Evolutionary conservation across 2,888 invertebrate species (phyloP).

Genomic region (Biston stratarius): DNA sequence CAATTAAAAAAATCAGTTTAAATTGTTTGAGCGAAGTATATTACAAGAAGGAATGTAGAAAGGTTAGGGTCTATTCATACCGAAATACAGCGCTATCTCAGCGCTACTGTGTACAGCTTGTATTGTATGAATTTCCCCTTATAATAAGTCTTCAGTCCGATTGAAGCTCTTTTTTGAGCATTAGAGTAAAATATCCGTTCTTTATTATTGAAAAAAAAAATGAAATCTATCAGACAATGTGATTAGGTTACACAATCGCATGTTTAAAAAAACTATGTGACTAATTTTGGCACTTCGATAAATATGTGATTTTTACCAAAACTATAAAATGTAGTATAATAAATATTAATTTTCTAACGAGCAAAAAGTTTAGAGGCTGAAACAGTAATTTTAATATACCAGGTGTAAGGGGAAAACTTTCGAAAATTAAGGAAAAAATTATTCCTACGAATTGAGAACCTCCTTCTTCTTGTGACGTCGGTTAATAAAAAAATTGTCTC

Average conservation of each 20-base stretch:
- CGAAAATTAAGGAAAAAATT: too few relatives aligned
- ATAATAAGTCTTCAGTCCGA: neutral
- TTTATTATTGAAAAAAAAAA: neutral
- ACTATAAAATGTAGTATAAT: neutral
- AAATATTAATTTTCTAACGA: neutral
- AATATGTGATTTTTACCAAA: neutral
- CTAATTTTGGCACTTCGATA: conserved; percentile 28
- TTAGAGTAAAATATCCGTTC: neutral
- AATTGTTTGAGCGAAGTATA: too few relatives aligned
- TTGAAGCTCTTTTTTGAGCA: neutral
- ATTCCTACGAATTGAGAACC: too few relatives aligned
- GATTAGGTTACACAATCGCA: too few relatives aligned
- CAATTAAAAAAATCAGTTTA: too few relatives aligned
- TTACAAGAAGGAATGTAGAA: too few relatives aligned
- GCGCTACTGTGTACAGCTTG: neutral
- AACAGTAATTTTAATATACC: neutral
- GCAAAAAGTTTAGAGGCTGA: neutral
- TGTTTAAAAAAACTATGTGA: neutral
- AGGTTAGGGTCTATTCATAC: neutral
- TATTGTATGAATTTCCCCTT: neutral
- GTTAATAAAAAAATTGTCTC: too few relatives aligned
- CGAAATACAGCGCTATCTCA: neutral
- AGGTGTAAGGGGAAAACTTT: too few relatives aligned
- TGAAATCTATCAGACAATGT: too few relatives aligned
- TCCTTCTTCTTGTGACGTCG: too few relatives aligned